A percentile compares a stretch with the other conserved stretches of the same genome.
Evolutionary conservation across 2,113 vertebrate species (phyloP).

Genomic region (Muntiacus reevesi): DNA sequence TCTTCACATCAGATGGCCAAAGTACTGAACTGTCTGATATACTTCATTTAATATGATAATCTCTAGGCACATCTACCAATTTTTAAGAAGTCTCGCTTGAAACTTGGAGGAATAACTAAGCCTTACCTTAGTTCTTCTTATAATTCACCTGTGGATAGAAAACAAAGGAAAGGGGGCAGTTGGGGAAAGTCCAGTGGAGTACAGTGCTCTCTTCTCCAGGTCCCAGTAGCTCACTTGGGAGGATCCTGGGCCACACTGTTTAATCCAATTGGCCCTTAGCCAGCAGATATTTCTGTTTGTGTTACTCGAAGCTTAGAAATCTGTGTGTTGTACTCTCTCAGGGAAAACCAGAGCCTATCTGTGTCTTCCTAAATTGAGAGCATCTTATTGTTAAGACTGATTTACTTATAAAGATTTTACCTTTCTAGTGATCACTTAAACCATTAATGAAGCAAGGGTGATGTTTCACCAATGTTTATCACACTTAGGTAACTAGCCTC

Average conservation of each 20-base stretch:
- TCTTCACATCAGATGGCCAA: not conserved
- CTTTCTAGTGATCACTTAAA: not conserved
- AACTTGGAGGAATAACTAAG: not conserved
- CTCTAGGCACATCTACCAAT: not conserved
- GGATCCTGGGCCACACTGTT: not conserved
- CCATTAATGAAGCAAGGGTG: not conserved
- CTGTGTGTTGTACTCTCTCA: not conserved
- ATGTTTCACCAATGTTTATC: not conserved
- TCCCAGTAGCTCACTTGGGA: too few species aligned
- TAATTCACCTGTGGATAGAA: not conserved
- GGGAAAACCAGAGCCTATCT: not conserved
- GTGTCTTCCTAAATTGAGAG: not conserved
- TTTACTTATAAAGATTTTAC: constrained; percentile 8
- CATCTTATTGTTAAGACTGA: not conserved
- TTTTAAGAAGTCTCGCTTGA: not conserved
- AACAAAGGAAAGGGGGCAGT: not conserved
- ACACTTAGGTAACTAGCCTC: too few species aligned
- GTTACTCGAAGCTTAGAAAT: not conserved
- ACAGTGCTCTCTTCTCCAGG: not conserved
- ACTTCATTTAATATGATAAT: not conserved
- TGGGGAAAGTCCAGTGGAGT: not conserved
- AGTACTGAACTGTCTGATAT: not conserved
- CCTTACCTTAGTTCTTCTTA: not conserved
- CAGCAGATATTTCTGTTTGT: not conserved
- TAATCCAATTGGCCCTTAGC: not conserved